Evolutionary conservation across 1,140 invertebrate genomes (phyloP).

Genomic region (Drosophila lowei): DNA sequence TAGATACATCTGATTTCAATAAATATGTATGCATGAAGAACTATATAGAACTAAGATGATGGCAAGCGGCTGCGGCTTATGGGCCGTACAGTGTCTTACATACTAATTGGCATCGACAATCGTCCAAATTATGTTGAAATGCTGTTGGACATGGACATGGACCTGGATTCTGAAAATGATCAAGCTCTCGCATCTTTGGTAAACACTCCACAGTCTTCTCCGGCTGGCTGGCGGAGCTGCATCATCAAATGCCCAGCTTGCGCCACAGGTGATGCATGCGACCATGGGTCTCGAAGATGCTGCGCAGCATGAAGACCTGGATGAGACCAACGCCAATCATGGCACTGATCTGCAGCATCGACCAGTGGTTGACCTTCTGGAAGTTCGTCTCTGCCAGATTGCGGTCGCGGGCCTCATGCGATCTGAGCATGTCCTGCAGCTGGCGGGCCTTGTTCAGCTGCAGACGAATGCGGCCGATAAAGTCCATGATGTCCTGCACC

Average conservation of each 20-base stretch:
- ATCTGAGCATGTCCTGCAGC: constrained; percentile 89
- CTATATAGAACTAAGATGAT: constrained; percentile 4
- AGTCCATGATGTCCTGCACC: constrained; percentile 87
- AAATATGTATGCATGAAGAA: neutral
- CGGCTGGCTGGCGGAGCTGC: neutral
- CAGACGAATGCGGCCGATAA: constrained; percentile 85
- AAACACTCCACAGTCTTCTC: constrained; percentile 20
- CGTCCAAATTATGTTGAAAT: neutral
- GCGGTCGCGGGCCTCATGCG: constrained; percentile 90
- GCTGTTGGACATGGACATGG: constrained; percentile 8
- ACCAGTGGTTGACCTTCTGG: constrained; percentile 89
- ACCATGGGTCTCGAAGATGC: constrained; percentile 88
- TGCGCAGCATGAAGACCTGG: constrained; percentile 87
- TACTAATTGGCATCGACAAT: neutral
- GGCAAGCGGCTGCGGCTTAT: no score
- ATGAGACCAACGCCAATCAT: constrained; percentile 89
- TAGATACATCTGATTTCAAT: constrained; percentile 1
- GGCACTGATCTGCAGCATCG: constrained; percentile 87
- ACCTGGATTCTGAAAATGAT: no score
- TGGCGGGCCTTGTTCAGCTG: constrained; percentile 87
- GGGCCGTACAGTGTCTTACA: no score
- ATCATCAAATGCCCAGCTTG: constrained; percentile 82
- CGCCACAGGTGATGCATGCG: constrained; percentile 85
- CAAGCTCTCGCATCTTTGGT: constrained; percentile 54
- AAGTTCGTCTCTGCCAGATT: constrained; percentile 91